Evolutionary conservation across 1,140 invertebrate genomes (phyloP).

Genomic region (Lepidurus arcticus): DNA sequence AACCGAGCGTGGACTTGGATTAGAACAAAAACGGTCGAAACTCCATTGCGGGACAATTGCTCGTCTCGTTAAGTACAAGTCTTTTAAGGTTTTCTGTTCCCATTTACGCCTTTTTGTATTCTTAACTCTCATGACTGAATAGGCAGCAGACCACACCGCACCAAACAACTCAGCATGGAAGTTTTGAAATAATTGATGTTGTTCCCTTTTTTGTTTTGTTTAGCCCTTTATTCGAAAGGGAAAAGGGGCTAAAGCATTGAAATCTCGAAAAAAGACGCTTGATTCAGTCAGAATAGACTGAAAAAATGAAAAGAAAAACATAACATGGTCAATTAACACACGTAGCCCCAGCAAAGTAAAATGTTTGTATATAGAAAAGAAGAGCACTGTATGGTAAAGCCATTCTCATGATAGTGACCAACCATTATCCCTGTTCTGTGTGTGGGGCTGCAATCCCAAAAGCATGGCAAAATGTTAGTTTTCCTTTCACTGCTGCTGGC

Average conservation of each 20-base stretch:
- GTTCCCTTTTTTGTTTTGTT: neutral
- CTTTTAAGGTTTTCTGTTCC: neutral
- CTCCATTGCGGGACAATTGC: too few relatives aligned
- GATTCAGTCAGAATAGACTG: neutral
- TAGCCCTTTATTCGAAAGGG: neutral
- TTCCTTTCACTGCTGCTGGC: constrained; percentile 16
- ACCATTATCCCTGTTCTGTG: neutral
- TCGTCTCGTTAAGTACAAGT: neutral
- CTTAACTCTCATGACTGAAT: neutral
- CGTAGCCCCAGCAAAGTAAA: neutral
- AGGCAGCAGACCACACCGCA: neutral
- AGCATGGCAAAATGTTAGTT: constrained; percentile 17
- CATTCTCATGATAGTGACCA: neutral
- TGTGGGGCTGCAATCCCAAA: neutral
- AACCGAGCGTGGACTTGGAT: neutral
- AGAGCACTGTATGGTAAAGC: neutral
- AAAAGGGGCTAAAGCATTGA: neutral
- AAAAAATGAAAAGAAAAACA: neutral
- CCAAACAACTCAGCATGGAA: neutral
- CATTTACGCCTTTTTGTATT: neutral
- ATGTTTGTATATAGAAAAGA: neutral
- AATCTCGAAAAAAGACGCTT: neutral
- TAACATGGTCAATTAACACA: neutral
- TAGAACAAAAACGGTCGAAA: too few relatives aligned
- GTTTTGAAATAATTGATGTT: neutral